Conservation (phyloP, 2,113 vertebrate species). For the Mormyrus iriodes region DNA sequence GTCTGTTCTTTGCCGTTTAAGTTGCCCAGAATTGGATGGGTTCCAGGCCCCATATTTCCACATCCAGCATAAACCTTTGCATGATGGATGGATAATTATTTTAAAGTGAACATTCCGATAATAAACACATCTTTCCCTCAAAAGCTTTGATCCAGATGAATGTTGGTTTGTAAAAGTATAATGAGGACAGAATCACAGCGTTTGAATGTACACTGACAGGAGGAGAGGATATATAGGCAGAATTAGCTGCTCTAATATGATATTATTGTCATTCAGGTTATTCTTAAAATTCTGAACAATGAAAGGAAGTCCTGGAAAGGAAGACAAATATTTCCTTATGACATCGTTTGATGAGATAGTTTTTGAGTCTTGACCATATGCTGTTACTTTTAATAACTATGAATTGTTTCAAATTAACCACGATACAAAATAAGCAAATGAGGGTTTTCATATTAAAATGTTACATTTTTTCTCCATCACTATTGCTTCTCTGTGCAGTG, state of each 20-base stretch:
- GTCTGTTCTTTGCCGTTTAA: neutral
- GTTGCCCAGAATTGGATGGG: neutral
- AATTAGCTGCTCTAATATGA: neutral
- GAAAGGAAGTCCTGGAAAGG: neutral
- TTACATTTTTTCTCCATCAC: neutral
- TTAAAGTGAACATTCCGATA: neutral
- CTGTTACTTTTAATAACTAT: neutral
- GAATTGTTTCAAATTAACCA: neutral
- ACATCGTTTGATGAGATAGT: neutral
- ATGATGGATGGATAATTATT: neutral
- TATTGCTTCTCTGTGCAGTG: neutral
- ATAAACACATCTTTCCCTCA: neutral
- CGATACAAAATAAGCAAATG: neutral
- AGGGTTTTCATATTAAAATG: neutral
- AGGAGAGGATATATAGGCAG: neutral
- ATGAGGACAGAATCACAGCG: neutral
- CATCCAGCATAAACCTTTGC: neutral
- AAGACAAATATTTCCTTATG: neutral
- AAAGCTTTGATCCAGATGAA: neutral
- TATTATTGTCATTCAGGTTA: neutral
- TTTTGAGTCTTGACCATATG: neutral
- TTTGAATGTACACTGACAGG: neutral
- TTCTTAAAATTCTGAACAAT: neutral
- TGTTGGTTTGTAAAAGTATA: neutral
- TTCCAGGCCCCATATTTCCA: neutral